phyloP scores from a whole-genome alignment of 2,113 vertebrate species.

The Pteronura brasiliensis region DNA sequence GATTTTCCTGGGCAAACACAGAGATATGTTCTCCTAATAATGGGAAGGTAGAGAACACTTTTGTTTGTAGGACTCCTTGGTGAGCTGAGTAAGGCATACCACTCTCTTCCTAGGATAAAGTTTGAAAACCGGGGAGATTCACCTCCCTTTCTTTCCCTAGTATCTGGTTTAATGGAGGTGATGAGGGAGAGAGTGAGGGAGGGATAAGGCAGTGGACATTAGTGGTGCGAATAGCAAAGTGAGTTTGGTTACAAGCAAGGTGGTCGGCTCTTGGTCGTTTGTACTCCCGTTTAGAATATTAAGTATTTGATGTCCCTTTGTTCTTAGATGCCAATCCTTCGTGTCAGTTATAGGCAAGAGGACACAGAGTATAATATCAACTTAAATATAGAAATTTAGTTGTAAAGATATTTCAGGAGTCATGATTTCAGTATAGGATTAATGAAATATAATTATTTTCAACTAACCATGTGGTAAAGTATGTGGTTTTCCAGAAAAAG shows the following conservation, averaged over 20 bases:
- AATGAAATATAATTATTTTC: background rate
- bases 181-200: rapidly evolving
- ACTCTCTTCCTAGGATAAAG: background rate
- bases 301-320: background rate
- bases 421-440: background rate
- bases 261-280: background rate
- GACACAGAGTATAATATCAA: background rate
- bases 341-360: background rate
- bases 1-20: background rate
- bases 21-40: background rate
- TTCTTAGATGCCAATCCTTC: background rate
- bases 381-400: background rate
- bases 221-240: background rate
- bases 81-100: background rate
- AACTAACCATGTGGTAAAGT: background rate
- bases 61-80: background rate
- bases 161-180: background rate
- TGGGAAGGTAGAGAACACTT: background rate
- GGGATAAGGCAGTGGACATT: background rate
- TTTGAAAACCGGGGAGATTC: background rate
- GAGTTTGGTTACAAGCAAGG: background rate
- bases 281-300: background rate
- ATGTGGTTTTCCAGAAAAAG: background rate
- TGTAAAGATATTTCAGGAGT: background rate
- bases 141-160: background rate